A percentile compares a stretch with the other conserved stretches of the same genome.
phyloP scores from a whole-genome alignment of 2,797 vertebrate genomes.

The Tympanoctomys barrerae region DNA sequence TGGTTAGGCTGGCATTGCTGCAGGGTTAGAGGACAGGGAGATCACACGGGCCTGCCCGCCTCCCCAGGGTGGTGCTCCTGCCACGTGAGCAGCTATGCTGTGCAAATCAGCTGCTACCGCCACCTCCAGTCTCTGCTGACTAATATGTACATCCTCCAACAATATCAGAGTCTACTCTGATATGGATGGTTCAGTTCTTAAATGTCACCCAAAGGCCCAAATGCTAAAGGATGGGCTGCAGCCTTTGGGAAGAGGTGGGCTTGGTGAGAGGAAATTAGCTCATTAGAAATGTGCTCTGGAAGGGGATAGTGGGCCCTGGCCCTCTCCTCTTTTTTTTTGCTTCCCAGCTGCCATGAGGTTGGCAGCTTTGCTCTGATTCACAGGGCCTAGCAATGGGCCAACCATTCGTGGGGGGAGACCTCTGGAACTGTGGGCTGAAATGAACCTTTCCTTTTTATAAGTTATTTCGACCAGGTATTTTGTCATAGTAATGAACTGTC shows the following conservation, averaged over 20 bases:
- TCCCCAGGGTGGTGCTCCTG: not conserved
- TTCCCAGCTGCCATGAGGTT: not conserved
- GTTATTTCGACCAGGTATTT: not conserved
- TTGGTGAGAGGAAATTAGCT: not conserved
- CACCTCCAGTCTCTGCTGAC: not conserved
- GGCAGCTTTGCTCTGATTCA: not conserved
- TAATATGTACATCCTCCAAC: not conserved
- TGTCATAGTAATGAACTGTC: not conserved
- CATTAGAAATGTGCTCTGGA: not conserved
- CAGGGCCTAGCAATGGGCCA: not conserved
- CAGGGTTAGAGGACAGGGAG: not conserved
- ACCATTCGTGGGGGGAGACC: not conserved
- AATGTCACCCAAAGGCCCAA: not conserved
- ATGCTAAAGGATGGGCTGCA: not conserved
- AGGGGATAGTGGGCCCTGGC: not conserved
- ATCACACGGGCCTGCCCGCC: not conserved
- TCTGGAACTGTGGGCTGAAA: not conserved
- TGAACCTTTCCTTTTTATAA: not conserved
- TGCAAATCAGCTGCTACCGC: fast-evolving
- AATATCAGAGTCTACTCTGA: not conserved
- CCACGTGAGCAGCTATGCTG: not conserved
- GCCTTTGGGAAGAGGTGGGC: no score
- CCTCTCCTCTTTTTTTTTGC: not conserved
- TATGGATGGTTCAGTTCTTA: not conserved
- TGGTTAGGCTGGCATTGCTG: not conserved